phyloP scores from a whole-genome alignment of 2,797 vertebrate genomes.

The Cetoscarus ocellatus region DNA sequence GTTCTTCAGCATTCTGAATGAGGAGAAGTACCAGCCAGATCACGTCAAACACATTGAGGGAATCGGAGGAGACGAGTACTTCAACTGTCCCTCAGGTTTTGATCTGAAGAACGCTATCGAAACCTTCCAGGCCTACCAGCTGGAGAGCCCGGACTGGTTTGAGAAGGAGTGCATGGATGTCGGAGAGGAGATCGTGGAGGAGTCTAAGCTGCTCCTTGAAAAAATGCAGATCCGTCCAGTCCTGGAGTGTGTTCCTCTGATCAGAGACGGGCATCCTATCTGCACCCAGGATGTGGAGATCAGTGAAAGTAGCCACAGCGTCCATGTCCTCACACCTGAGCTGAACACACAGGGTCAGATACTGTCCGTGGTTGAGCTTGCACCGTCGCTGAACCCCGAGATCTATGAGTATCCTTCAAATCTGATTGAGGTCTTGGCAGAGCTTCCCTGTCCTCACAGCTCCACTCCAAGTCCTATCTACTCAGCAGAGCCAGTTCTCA shows the following conservation, averaged over 20 bases:
- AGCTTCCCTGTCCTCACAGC: neutral
- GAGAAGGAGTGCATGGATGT: slow-evolving; percentile 80
- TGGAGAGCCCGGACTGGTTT: slow-evolving; percentile 90
- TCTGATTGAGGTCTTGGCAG: slow-evolving; percentile 16
- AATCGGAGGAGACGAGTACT: slow-evolving; percentile 86
- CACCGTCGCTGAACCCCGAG: slow-evolving; percentile 60
- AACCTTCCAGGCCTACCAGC: slow-evolving; percentile 87
- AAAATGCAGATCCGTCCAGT: slow-evolving; percentile 47
- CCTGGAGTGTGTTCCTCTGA: slow-evolving; percentile 60
- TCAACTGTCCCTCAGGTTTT: slow-evolving; percentile 83
- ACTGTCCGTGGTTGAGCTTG: slow-evolving; percentile 57
- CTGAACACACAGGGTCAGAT: slow-evolving; percentile 55
- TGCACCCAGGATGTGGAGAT: slow-evolving; percentile 56
- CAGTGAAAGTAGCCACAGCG: slow-evolving; percentile 1
- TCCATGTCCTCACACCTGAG: slow-evolving; percentile 68
- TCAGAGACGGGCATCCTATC: slow-evolving; percentile 58
- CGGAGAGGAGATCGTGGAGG: slow-evolving; percentile 75
- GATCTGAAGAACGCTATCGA: slow-evolving; percentile 86
- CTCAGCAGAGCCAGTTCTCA: slow-evolving; percentile 45
- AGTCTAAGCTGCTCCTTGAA: slow-evolving; percentile 35
- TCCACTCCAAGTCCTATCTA: slow-evolving; percentile 18
- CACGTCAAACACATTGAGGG: slow-evolving; percentile 86
- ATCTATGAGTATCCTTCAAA: slow-evolving; percentile 18
- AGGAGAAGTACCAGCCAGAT: slow-evolving; percentile 93
- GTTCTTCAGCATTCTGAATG: slow-evolving; percentile 92